Percentiles rank a stretch among this genome's conserved stretches.
Evolutionary conservation across 2,113 vertebrate species (phyloP).

Genomic region (Campylomormyrus tamandua): DNA sequence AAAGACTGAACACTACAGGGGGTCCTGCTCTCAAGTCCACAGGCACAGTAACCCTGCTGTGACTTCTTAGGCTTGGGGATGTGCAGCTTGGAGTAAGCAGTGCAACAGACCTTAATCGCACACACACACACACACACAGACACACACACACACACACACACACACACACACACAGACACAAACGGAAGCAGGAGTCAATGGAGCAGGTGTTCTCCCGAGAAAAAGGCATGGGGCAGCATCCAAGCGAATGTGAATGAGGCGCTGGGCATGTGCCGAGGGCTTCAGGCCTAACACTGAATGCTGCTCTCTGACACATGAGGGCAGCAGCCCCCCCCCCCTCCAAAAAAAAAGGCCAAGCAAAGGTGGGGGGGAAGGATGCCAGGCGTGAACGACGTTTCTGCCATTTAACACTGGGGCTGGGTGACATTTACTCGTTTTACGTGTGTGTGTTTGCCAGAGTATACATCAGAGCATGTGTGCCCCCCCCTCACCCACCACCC

Average conservation of each 20-base stretch:
- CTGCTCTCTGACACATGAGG: slow-evolving; percentile 54
- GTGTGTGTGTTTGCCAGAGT: neutral
- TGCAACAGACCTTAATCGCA: neutral
- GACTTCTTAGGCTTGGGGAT: neutral
- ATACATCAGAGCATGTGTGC: neutral
- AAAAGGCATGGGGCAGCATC: slow-evolving; percentile 25
- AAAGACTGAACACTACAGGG: neutral
- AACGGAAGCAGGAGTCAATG: slow-evolving; percentile 45
- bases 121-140: slow-evolving; percentile 38
- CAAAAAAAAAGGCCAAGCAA: neutral
- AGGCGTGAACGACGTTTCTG: neutral
- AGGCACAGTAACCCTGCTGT: neutral
- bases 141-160: slow-evolving; percentile 12
- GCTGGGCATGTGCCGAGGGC: slow-evolving; percentile 55
- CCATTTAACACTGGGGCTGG: neutral
- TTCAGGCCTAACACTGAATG: slow-evolving; percentile 57
- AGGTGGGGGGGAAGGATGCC: neutral
- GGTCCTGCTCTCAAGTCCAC: neutral
- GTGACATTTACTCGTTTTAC: neutral
- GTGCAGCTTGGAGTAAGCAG: neutral
- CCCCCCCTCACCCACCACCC: neutral
- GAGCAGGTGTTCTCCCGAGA: slow-evolving; percentile 54
- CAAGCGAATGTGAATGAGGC: slow-evolving; percentile 51
- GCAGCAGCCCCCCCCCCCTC: neutral
- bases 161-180: slow-evolving; percentile 32